A percentile compares a stretch with the other conserved stretches of the same genome.
Conservation (phyloP, 2,797 vertebrate genomes). For the Acrocephalus scirpaceus region DNA sequence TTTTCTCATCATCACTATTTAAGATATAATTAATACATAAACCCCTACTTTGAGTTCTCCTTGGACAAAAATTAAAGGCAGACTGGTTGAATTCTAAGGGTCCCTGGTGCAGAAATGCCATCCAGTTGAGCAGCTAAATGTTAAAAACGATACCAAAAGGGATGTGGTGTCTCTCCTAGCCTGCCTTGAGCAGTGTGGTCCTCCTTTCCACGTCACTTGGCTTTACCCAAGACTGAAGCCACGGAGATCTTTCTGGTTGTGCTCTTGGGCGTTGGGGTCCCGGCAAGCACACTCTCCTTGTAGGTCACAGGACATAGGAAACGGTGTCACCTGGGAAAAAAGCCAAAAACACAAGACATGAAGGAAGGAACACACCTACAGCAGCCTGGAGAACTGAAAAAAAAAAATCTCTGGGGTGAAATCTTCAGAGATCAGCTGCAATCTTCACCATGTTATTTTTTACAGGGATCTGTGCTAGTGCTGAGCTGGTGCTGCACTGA, state of each 20-base stretch:
- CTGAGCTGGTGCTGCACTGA: neutral
- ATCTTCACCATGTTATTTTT: neutral
- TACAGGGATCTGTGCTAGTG: neutral
- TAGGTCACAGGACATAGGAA: constrained; percentile 94
- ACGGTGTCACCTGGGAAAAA: constrained; percentile 88
- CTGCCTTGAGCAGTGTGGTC: constrained; percentile 76
- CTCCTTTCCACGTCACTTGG: constrained; percentile 28
- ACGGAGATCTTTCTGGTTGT: constrained; percentile 79
- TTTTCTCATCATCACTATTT: constrained; percentile 67
- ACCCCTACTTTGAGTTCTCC: constrained; percentile 72
- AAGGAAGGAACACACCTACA: neutral
- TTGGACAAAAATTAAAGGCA: constrained; percentile 83
- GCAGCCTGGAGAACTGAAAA: neutral
- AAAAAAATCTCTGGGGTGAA: neutral
- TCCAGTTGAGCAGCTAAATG: constrained; percentile 83
- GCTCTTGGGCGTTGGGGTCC: constrained; percentile 90
- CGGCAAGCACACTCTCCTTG: constrained; percentile 93
- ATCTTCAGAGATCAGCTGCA: neutral
- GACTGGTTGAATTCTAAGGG: constrained; percentile 84
- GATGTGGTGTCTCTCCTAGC: constrained; percentile 79
- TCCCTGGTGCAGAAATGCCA: constrained; percentile 82
- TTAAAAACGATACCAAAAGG: constrained; percentile 82
- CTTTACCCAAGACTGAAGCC: constrained; percentile 80
- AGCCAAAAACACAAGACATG: neutral
- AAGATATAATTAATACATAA: constrained; percentile 69